These are phyloP conservation scores for Triops cancriformis DNA, from an alignment of 1,140 invertebrate species.

Conservation along the genomic window DNA sequence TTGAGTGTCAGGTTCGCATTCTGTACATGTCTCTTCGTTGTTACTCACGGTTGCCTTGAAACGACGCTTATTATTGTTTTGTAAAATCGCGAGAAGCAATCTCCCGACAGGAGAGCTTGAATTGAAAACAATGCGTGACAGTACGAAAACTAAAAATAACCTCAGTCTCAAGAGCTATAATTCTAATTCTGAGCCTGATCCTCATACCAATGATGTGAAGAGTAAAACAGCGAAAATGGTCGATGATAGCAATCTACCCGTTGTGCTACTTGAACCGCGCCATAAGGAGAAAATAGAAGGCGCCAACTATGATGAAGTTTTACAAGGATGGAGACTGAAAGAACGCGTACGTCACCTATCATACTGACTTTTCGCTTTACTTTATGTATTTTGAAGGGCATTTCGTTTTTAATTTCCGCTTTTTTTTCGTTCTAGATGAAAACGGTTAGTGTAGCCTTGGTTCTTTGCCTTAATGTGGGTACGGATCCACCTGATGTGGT, in stretches of 20 bases:
- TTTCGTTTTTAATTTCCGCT: not conserved
- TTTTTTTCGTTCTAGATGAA: conserved; percentile 67
- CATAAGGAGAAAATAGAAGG: not conserved
- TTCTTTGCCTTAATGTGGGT: conserved; percentile 95
- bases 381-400: too few relatives aligned
- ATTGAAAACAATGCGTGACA: not conserved
- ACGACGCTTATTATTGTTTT: not conserved
- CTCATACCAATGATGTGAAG: not conserved
- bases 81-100: not conserved
- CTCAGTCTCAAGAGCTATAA: not conserved
- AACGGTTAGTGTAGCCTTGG: conserved; percentile 97
- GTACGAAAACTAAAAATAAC: not conserved
- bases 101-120: not conserved
- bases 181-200: not conserved
- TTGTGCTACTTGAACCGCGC: not conserved
- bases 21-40: too few relatives aligned
- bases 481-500: conserved; percentile 97
- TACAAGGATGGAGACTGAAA: conserved; percentile 18
- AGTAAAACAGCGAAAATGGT: not conserved
- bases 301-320: not conserved
- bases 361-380: too few relatives aligned
- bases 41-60: too few relatives aligned
- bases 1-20: too few relatives aligned
- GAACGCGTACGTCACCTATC: not conserved
- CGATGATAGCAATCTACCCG: not conserved